A percentile compares a stretch with the other conserved stretches of the same genome.
Conservation (phyloP, 1,140 invertebrate species). For the Aphaenogaster floridana region DNA sequence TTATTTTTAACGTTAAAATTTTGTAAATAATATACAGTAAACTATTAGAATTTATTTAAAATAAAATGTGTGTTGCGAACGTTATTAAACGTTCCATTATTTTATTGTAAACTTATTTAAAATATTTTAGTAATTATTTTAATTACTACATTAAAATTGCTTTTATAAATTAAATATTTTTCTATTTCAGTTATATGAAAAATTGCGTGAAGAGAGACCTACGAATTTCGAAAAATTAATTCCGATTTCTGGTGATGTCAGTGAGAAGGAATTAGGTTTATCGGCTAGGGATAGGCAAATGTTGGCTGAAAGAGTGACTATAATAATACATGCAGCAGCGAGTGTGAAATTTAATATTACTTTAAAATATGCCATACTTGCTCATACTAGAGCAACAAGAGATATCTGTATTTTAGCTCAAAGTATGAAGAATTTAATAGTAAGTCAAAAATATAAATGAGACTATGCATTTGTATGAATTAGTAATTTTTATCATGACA, state of each 20-base stretch:
- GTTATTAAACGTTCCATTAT: not conserved
- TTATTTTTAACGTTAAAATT: not conserved
- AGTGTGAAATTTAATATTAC: constrained; percentile 97
- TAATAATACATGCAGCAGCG: constrained; percentile 98
- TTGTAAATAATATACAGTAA: not conserved
- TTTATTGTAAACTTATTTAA: not conserved
- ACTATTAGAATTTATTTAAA: not conserved
- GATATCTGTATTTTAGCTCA: constrained; percentile 90
- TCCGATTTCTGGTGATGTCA: constrained; percentile 93
- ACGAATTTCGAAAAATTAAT: constrained; percentile 90
- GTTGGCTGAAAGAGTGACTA: constrained; percentile 91
- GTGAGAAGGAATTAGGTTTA: constrained; percentile 88
- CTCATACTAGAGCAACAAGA: constrained; percentile 90
- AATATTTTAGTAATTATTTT: not conserved
- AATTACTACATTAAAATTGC: not conserved
- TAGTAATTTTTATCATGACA: not conserved
- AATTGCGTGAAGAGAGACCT: constrained; percentile 83
- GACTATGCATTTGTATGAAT: not conserved
- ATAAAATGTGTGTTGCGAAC: not conserved
- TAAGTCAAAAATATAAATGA: constrained; percentile 73
- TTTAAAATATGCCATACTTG: constrained; percentile 89
- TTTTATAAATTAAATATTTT: not conserved
- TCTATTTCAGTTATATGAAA: constrained; percentile 84
- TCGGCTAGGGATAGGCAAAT: constrained; percentile 87
- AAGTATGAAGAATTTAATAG: constrained; percentile 90